These are phyloP conservation scores for Penaeus indicus DNA, from an alignment of 1,140 invertebrate genomes.

Conservation along the genomic window DNA sequence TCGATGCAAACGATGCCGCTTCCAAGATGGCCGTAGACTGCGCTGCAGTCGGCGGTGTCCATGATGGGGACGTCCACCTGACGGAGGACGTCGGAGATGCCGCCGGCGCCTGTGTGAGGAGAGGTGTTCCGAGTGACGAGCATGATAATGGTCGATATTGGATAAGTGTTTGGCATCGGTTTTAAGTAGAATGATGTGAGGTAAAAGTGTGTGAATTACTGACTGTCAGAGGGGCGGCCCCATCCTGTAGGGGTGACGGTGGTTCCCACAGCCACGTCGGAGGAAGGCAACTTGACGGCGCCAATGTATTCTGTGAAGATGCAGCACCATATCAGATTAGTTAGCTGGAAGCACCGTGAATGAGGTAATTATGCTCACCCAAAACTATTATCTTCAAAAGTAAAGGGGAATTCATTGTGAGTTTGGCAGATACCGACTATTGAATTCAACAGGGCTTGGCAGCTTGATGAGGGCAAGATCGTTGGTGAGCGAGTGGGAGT, in stretches of 20 bases:
- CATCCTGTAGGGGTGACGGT: constrained; percentile 70
- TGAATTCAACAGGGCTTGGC: constrained; percentile 71
- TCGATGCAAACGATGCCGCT: constrained; percentile 46
- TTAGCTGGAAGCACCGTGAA: too few relatives aligned
- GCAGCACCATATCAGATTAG: neutral
- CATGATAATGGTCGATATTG: too few relatives aligned
- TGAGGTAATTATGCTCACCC: too few relatives aligned
- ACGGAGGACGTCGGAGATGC: constrained; percentile 27
- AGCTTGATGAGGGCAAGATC: constrained; percentile 76
- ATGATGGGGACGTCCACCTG: constrained; percentile 46
- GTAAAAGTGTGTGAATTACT: neutral
- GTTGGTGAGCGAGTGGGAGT: constrained; percentile 70
- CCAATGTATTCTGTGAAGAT: constrained; percentile 50
- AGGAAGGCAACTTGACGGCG: constrained; percentile 63
- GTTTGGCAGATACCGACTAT: constrained; percentile 35
- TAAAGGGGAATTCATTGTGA: too few relatives aligned
- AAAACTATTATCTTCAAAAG: too few relatives aligned
- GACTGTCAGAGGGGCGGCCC: constrained; percentile 63
- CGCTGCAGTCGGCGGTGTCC: constrained; percentile 40
- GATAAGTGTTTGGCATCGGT: too few relatives aligned
- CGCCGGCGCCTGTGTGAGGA: constrained; percentile 5
- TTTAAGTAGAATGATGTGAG: too few relatives aligned
- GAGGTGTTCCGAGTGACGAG: neutral
- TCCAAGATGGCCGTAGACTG: constrained; percentile 46
- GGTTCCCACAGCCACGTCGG: neutral